Percentiles rank a stretch among this genome's conserved stretches.
These are phyloP conservation scores for Brachionus koreanus DNA, from an alignment of 1,140 invertebrate genomes.

Conservation along the genomic window DNA sequence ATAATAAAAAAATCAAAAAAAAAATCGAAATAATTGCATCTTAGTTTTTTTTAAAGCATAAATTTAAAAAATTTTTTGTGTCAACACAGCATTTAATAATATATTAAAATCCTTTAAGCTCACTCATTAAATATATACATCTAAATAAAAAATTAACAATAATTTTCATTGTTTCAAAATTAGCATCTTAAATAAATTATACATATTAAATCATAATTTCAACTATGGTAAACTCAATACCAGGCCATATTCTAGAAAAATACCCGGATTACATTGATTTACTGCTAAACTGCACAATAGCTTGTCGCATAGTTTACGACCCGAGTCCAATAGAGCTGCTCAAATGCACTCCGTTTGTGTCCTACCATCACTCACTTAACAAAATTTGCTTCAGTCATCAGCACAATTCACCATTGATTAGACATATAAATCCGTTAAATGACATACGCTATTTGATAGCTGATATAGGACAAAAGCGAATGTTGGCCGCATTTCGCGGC, in stretches of 20 bases:
- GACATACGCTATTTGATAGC: neutral
- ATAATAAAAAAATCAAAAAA: no score
- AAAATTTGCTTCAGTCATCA: neutral
- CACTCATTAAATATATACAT: no score
- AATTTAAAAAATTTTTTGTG: no score
- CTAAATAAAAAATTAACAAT: no score
- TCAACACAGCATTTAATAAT: no score
- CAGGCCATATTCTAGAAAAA: neutral
- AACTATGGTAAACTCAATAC: neutral
- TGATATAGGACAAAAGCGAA: neutral
- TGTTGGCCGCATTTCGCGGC: neutral
- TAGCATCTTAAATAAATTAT: neutral
- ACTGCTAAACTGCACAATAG: neutral
- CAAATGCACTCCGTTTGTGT: neutral
- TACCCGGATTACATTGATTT: neutral
- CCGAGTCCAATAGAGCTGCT: neutral
- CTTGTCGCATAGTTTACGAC: neutral
- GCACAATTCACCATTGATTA: neutral
- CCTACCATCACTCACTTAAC: neutral
- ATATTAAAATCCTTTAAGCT: no score
- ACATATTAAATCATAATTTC: neutral
- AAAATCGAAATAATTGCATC: no score
- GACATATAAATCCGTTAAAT: neutral
- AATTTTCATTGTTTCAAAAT: neutral
- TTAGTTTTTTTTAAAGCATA: no score